Percentiles rank a stretch among this genome's conserved stretches.
Evolutionary conservation across 2,888 invertebrate species (phyloP).

Genomic region (Leptinotarsa tumamoca): DNA sequence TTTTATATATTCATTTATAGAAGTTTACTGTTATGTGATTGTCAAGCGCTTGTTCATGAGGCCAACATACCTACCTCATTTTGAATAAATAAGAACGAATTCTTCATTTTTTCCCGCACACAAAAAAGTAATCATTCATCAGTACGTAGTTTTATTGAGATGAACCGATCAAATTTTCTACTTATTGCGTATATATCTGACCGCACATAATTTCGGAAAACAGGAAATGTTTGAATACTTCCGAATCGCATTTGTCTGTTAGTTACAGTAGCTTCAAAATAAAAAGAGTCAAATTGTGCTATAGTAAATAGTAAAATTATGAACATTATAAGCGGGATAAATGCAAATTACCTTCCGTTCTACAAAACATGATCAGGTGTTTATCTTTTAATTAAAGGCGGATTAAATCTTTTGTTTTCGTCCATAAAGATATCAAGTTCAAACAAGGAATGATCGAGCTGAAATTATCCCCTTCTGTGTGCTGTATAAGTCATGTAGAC

Average conservation of each 20-base stretch:
- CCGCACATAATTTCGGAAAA: slow-evolving; percentile 33
- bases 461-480: neutral
- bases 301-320: too few relatives aligned
- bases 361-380: neutral
- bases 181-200: neutral
- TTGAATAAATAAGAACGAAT: too few relatives aligned
- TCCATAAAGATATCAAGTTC: neutral
- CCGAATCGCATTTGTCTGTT: too few relatives aligned
- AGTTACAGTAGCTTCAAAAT: too few relatives aligned
- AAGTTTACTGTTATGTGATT: neutral
- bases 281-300: too few relatives aligned
- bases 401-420: neutral
- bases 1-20: neutral
- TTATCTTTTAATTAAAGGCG: neutral
- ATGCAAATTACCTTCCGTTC: neutral
- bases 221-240: too few relatives aligned
- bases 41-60: too few relatives aligned
- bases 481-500: neutral
- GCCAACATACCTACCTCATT: too few relatives aligned
- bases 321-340: neutral
- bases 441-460: neutral
- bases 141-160: too few relatives aligned
- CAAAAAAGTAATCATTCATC: too few relatives aligned
- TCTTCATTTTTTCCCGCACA: too few relatives aligned
- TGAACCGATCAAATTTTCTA: neutral